Conservation (phyloP, 2,797 vertebrate species). For the Buceros bicornis region DNA sequence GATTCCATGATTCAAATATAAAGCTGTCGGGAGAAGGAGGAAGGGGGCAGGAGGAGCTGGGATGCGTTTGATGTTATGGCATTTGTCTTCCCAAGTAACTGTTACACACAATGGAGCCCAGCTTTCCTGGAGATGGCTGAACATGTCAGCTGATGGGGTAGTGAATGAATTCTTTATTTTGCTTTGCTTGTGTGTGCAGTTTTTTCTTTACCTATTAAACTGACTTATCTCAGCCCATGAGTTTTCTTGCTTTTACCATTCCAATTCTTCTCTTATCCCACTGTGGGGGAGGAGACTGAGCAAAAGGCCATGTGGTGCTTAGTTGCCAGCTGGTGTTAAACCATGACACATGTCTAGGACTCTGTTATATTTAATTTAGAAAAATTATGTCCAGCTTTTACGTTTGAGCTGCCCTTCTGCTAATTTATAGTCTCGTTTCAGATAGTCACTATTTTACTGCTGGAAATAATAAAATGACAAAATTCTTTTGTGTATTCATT, state of each 20-base stretch:
- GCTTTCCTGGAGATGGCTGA: not conserved
- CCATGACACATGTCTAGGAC: not conserved
- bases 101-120: not conserved
- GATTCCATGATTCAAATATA: not conserved
- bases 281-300: not conserved
- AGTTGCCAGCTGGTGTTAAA: not conserved
- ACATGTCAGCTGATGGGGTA: not conserved
- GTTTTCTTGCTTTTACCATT: not conserved
- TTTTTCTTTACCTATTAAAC: not conserved
- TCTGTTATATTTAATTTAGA: not conserved
- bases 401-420: rapidly evolving
- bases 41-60: no score
- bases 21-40: not conserved
- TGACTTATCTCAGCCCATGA: not conserved
- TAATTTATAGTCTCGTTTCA: not conserved
- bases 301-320: not conserved
- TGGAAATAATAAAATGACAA: not conserved
- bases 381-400: not conserved
- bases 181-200: not conserved
- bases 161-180: not conserved
- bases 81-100: not conserved
- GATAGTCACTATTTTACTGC: not conserved
- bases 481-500: not conserved
- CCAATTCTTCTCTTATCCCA: not conserved
- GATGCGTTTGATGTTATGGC: not conserved